Evolutionary conservation across 1,140 invertebrate species (phyloP).

Genomic region (Drosophila sp.): DNA sequence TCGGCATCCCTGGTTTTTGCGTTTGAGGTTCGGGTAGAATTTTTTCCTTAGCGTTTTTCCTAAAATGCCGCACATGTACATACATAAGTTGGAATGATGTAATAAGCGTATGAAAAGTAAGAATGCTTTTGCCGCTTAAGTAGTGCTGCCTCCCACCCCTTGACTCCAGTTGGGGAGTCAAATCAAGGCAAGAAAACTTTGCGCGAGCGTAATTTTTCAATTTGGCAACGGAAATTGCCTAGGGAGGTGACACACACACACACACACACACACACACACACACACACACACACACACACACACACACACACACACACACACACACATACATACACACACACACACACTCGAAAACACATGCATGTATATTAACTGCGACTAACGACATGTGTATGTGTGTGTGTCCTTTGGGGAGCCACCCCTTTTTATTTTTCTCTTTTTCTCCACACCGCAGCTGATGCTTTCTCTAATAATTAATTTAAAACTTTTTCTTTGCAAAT

Average conservation of each 20-base stretch:
- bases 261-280: slow-evolving; percentile 17
- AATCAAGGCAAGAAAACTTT: slow-evolving; percentile 77
- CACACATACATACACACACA: too few species aligned
- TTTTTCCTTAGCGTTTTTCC: slow-evolving; percentile 41
- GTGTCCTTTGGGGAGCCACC: slow-evolving; percentile 37
- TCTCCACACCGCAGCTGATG: slow-evolving; percentile 66
- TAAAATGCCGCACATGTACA: slow-evolving; percentile 54
- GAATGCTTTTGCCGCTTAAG: slow-evolving; percentile 69
- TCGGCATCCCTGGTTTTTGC: too few species aligned
- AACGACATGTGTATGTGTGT: slow-evolving; percentile 15
- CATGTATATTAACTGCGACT: slow-evolving; percentile 6
- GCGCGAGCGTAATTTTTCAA: slow-evolving; percentile 84
- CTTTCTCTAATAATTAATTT: slow-evolving; percentile 85
- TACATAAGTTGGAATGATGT: slow-evolving; percentile 74
- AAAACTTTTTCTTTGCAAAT: slow-evolving; percentile 80
- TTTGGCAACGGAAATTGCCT: slow-evolving; percentile 85
- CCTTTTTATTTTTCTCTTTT: slow-evolving; percentile 8
- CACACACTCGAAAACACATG: too few species aligned
- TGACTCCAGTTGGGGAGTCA: slow-evolving; percentile 25
- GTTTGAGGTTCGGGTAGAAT: slow-evolving; percentile 5
- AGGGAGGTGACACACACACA: slow-evolving; percentile 76
- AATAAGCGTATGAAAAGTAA: slow-evolving; percentile 84
- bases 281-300: slow-evolving; percentile 40
- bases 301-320: slow-evolving; percentile 38
- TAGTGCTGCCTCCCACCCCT: slow-evolving; percentile 38